A percentile compares a stretch with the other conserved stretches of the same genome.
Evolutionary conservation across 2,888 invertebrate genomes (phyloP).

Genomic region (Drosophila meridionalis): DNA sequence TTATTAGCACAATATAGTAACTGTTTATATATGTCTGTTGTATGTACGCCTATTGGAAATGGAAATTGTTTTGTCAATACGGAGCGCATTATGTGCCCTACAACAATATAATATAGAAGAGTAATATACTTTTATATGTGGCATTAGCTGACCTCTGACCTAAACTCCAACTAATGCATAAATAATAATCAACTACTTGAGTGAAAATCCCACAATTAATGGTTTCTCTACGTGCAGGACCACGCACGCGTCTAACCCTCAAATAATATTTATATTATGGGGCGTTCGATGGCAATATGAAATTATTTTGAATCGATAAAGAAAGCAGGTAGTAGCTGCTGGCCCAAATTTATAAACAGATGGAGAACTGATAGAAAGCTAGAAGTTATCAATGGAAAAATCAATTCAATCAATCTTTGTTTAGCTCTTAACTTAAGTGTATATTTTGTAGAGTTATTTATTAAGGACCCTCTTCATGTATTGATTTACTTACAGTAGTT

Average conservation of each 20-base stretch:
- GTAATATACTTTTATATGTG: conserved; percentile 5
- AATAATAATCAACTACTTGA: conserved; percentile 26
- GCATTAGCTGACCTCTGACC: conserved; percentile 14
- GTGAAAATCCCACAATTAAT: conserved; percentile 26
- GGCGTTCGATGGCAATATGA: conserved; percentile 8
- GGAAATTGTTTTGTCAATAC: conserved; percentile 45
- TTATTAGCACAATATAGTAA: conserved; percentile 24
- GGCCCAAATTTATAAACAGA: not conserved
- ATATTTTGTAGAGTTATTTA: not conserved
- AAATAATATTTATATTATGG: not conserved
- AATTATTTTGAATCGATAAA: conserved; percentile 1
- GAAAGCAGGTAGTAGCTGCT: conserved; percentile 3
- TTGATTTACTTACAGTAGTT: not conserved
- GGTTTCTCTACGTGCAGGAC: not conserved
- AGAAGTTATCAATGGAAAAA: not conserved
- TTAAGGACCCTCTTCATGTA: not conserved
- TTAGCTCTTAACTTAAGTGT: not conserved
- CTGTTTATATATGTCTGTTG: conserved; percentile 15
- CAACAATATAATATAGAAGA: conserved; percentile 9
- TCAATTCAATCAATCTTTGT: not conserved
- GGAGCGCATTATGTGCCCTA: not conserved
- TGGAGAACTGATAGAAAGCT: not conserved
- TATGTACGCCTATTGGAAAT: not conserved
- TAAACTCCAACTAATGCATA: conserved; percentile 26
- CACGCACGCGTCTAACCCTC: conserved; percentile 4